Conservation (phyloP, 2,113 vertebrate species). For the Labrus mixtus region DNA sequence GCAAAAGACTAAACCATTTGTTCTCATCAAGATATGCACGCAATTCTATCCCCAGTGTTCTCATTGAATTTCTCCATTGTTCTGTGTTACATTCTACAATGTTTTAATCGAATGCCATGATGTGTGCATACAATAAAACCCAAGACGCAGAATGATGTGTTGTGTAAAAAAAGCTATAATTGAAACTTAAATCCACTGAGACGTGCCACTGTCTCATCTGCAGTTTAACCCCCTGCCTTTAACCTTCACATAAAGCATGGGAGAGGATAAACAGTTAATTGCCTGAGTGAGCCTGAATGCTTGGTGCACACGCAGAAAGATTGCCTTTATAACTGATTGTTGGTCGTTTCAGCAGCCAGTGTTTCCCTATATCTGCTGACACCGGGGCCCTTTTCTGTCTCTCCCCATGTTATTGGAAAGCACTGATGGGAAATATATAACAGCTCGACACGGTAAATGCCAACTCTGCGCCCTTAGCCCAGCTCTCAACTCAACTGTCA, state of each 20-base stretch:
- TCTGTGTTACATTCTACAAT: not conserved
- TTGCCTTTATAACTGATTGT: conserved; percentile 43
- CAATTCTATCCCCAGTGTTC: not conserved
- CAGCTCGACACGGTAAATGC: conserved; percentile 61
- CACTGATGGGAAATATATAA: conserved; percentile 65
- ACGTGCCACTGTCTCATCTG: not conserved
- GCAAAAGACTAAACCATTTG: not conserved
- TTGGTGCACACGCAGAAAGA: conserved; percentile 27
- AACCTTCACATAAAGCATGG: conserved; percentile 4
- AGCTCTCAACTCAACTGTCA: conserved; percentile 68
- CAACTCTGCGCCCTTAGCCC: conserved; percentile 58
- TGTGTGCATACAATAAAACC: not conserved
- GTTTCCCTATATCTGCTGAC: conserved; percentile 48
- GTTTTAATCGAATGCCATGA: not conserved
- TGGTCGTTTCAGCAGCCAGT: conserved; percentile 31
- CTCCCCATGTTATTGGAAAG: conserved; percentile 57
- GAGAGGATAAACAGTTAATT: conserved; percentile 51
- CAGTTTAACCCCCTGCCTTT: conserved; percentile 3
- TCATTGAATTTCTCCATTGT: not conserved
- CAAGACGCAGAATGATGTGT: not conserved
- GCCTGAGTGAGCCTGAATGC: conserved; percentile 20
- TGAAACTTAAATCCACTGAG: not conserved
- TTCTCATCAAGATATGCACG: not conserved
- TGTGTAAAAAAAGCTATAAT: conserved; percentile 10
- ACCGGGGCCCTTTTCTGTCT: conserved; percentile 51